Evolutionary conservation across 2,888 invertebrate species (phyloP).

Genomic region (Drosophila colorata): DNA sequence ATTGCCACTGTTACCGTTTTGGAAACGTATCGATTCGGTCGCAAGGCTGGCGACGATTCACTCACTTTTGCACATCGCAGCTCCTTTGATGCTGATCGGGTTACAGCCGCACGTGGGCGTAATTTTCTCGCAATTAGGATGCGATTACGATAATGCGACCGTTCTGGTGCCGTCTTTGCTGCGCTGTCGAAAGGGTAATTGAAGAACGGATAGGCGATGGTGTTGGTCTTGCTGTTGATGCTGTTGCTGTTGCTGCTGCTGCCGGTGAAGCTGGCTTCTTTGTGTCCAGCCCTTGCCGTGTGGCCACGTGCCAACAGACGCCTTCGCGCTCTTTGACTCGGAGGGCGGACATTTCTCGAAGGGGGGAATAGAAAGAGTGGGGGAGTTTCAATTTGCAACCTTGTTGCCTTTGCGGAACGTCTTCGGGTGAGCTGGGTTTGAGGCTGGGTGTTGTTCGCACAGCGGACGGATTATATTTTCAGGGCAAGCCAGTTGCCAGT

Average conservation of each 20-base stretch:
- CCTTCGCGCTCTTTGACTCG: conserved; percentile 41
- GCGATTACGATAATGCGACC: conserved; percentile 83
- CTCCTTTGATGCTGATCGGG: conserved; percentile 83
- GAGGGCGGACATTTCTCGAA: too few relatives aligned
- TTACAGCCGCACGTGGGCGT: conserved; percentile 85
- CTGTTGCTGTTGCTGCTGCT: conserved; percentile 26
- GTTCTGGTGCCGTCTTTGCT: too few relatives aligned
- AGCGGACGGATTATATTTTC: conserved; percentile 69
- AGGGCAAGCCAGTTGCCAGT: conserved; percentile 17
- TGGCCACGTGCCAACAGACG: conserved; percentile 72
- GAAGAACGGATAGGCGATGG: conserved; percentile 73
- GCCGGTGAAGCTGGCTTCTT: conserved; percentile 27
- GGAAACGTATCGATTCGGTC: too few relatives aligned
- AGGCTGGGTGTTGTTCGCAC: conserved; percentile 64
- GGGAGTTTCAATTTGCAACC: conserved; percentile 73
- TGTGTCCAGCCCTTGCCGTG: conserved; percentile 43
- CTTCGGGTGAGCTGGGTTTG: conserved; percentile 30
- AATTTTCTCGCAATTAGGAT: conserved; percentile 85
- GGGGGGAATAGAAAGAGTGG: background rate
- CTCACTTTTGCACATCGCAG: background rate
- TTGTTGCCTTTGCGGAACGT: conserved; percentile 64
- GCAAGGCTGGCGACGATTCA: background rate
- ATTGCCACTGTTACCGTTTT: too few relatives aligned
- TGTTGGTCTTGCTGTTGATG: conserved; percentile 33
- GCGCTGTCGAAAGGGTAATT: conserved; percentile 84